Conservation (phyloP, 2,888 invertebrate species). For the Chymomyza caudatula region DNA sequence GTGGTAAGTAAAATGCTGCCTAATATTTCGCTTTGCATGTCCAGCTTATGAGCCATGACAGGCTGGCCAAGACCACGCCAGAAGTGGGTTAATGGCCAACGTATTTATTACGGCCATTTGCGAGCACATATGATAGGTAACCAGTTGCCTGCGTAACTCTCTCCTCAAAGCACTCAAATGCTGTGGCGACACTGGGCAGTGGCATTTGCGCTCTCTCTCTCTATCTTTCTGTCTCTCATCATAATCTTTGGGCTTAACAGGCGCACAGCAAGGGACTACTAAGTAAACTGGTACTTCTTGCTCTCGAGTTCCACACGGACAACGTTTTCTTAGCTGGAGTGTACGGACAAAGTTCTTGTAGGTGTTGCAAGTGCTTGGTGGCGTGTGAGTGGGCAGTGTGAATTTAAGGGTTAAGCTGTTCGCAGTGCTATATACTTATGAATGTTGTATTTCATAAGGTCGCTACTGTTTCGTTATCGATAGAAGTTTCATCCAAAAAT, state of each 20-base stretch:
- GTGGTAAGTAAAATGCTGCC: constrained; percentile 31
- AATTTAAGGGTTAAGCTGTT: background rate
- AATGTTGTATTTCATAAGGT: too few species aligned
- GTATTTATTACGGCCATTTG: constrained; percentile 62
- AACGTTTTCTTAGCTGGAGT: background rate
- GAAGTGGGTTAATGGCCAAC: constrained; percentile 61
- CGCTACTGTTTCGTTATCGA: too few species aligned
- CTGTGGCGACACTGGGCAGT: background rate
- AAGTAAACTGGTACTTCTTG: background rate
- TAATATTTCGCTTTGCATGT: constrained; percentile 31
- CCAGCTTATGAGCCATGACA: constrained; percentile 23
- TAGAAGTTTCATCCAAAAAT: too few species aligned
- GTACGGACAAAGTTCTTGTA: background rate
- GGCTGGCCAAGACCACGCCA: constrained; percentile 27
- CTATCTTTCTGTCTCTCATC: constrained; percentile 16
- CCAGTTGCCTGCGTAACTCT: constrained; percentile 31
- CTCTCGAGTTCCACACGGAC: background rate
- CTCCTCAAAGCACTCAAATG: constrained; percentile 7
- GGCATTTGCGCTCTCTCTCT: background rate
- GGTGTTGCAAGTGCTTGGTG: background rate
- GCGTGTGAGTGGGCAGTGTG: background rate
- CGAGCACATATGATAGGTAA: background rate
- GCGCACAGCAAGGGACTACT: constrained; percentile 35
- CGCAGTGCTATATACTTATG: too few species aligned
- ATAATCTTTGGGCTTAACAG: constrained; percentile 23